A percentile compares a stretch with the other conserved stretches of the same genome.
These are phyloP conservation scores for Pseudochirops cupreus DNA, from an alignment of 2,797 vertebrate genomes.

Conservation along the genomic window DNA sequence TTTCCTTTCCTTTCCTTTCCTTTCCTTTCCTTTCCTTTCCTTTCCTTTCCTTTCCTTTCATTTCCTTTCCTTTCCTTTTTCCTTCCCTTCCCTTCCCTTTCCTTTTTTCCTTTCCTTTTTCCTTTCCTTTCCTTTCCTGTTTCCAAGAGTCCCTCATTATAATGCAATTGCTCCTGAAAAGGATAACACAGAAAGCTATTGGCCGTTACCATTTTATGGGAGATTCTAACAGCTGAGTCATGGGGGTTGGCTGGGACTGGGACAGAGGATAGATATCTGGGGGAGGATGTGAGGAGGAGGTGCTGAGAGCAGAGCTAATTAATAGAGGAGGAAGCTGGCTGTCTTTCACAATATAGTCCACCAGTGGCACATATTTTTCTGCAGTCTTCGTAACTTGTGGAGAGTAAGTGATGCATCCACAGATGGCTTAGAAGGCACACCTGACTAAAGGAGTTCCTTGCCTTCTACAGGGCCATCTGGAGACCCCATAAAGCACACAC, in stretches of 20 bases:
- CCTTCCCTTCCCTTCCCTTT: too few species aligned
- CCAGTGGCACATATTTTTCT: constrained; percentile 5
- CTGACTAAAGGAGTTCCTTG: background rate
- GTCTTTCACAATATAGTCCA: constrained; percentile 3
- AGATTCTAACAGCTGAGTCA: background rate
- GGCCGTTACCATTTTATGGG: background rate
- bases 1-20: too few species aligned
- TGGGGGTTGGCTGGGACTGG: background rate
- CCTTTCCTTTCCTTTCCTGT: background rate
- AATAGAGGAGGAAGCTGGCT: background rate
- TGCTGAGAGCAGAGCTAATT: constrained; percentile 2
- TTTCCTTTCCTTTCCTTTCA: too few species aligned
- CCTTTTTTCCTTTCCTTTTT: too few species aligned
- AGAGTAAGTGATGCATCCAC: background rate
- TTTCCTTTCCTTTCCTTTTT: too few species aligned
- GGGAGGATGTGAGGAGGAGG: background rate
- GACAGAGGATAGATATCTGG: background rate
- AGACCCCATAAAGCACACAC: background rate
- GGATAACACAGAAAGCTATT: background rate
- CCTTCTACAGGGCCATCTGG: background rate
- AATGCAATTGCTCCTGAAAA: background rate
- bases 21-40: too few species aligned
- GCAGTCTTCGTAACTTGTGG: background rate
- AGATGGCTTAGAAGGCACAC: background rate
- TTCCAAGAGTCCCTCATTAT: background rate